phyloP scores from a whole-genome alignment of 2,888 invertebrate species.

The Cantharis rufa region DNA sequence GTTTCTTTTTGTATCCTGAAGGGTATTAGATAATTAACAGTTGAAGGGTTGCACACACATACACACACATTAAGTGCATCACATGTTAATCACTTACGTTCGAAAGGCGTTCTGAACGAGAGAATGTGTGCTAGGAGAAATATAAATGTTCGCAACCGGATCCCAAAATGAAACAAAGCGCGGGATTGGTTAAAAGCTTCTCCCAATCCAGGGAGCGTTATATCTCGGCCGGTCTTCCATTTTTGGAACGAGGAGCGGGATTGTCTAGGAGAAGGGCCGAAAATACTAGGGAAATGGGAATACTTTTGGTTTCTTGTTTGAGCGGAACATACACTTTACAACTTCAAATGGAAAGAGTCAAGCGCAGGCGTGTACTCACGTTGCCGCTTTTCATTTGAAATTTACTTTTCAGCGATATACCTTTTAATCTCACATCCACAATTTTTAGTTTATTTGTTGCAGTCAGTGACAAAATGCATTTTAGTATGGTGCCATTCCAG shows the following conservation, averaged over 20 bases:
- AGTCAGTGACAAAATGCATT: background rate
- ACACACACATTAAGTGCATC: slow-evolving; percentile 20
- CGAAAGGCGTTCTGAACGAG: slow-evolving; percentile 95
- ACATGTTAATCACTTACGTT: slow-evolving; percentile 76
- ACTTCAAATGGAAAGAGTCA: slow-evolving; percentile 27
- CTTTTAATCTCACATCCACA: background rate
- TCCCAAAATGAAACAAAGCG: slow-evolving; percentile 61
- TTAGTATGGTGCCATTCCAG: background rate
- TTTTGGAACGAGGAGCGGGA: slow-evolving; percentile 62
- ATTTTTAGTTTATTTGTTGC: background rate
- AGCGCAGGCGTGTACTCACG: slow-evolving; percentile 44
- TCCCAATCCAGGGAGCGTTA: slow-evolving; percentile 59
- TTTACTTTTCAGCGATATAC: background rate
- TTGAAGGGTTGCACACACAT: slow-evolving; percentile 16
- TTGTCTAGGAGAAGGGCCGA: slow-evolving; percentile 45
- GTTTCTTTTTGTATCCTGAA: slow-evolving; percentile 13
- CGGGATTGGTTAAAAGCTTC: slow-evolving; percentile 54
- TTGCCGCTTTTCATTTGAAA: slow-evolving; percentile 38
- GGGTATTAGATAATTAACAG: slow-evolving; percentile 17
- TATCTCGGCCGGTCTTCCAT: slow-evolving; percentile 63
- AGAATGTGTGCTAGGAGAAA: slow-evolving; percentile 70
- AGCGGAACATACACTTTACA: slow-evolving; percentile 27
- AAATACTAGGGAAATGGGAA: slow-evolving; percentile 45
- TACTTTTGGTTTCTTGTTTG: slow-evolving; percentile 19
- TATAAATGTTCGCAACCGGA: slow-evolving; percentile 83